A percentile compares a stretch with the other conserved stretches of the same genome.
phyloP scores from a whole-genome alignment of 2,797 vertebrate genomes.

The Aphelocoma californica region DNA sequence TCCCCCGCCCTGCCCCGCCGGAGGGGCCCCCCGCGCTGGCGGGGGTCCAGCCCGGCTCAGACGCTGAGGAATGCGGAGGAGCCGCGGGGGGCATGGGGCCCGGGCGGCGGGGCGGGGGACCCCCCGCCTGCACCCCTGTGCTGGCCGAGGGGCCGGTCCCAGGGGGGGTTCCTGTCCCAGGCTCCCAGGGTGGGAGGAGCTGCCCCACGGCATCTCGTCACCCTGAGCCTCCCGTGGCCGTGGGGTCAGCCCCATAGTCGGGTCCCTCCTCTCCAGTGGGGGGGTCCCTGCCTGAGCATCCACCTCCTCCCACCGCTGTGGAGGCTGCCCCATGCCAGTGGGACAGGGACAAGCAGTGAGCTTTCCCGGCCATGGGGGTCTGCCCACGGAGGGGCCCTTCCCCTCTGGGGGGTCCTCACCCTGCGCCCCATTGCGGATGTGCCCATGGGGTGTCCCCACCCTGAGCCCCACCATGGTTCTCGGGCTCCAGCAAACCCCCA shows the following conservation, averaged over 20 bases:
- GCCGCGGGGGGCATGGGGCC: constrained; percentile 13
- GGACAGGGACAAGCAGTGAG: not conserved
- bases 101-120: not conserved
- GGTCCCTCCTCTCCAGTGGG: not conserved
- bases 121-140: not conserved
- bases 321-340: not conserved
- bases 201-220: not conserved
- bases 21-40: constrained; percentile 48
- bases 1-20: not conserved
- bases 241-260: not conserved
- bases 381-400: not conserved
- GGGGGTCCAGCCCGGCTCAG: constrained; percentile 59
- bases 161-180: not conserved
- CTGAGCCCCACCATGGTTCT: not conserved
- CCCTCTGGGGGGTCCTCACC: not conserved
- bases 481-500: not conserved
- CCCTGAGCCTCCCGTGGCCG: not conserved
- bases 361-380: not conserved
- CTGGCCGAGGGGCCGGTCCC: not conserved
- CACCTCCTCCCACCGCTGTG: not conserved
- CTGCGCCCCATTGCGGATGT: not conserved
- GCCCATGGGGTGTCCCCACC: not conserved
- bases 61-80: constrained; percentile 69
- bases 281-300: not conserved
- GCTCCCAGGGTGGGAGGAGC: not conserved